Conservation (phyloP, 2,797 vertebrate genomes). For the Microctenopoma steveboyesi region DNA sequence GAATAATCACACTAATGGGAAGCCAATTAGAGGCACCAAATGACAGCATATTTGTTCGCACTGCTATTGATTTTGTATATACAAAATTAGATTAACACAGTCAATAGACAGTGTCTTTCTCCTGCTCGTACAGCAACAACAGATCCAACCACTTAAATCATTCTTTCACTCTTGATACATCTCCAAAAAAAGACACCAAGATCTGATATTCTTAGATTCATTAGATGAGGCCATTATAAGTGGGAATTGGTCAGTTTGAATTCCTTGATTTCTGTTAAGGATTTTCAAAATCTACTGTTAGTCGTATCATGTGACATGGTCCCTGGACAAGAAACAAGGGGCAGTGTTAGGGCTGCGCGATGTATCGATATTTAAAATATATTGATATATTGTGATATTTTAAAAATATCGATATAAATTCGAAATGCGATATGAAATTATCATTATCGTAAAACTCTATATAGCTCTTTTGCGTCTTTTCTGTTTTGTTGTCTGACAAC, state of each 20-base stretch:
- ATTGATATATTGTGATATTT: too few relatives aligned
- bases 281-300: constrained; percentile 27
- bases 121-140: constrained; percentile 21
- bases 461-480: too few relatives aligned
- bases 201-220: constrained; percentile 6
- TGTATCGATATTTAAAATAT: too few relatives aligned
- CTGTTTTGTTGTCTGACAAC: too few relatives aligned
- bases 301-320: constrained; percentile 44
- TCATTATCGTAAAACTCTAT: too few relatives aligned
- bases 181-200: background rate
- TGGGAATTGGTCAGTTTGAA: constrained; percentile 21
- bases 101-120: constrained; percentile 30
- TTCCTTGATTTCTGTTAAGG: constrained; percentile 24
- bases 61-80: constrained; percentile 48
- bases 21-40: constrained; percentile 49
- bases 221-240: constrained; percentile 37
- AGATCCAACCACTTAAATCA: constrained; percentile 29
- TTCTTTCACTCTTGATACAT: background rate
- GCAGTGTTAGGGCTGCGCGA: too few relatives aligned
- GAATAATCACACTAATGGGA: constrained; percentile 60
- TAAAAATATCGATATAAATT: too few relatives aligned
- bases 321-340: constrained; percentile 34
- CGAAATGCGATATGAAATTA: too few relatives aligned
- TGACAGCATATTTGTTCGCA: constrained; percentile 35
- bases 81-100: constrained; percentile 54